phyloP scores from a whole-genome alignment of 2,888 invertebrate genomes.

The Melanargia galathea region DNA sequence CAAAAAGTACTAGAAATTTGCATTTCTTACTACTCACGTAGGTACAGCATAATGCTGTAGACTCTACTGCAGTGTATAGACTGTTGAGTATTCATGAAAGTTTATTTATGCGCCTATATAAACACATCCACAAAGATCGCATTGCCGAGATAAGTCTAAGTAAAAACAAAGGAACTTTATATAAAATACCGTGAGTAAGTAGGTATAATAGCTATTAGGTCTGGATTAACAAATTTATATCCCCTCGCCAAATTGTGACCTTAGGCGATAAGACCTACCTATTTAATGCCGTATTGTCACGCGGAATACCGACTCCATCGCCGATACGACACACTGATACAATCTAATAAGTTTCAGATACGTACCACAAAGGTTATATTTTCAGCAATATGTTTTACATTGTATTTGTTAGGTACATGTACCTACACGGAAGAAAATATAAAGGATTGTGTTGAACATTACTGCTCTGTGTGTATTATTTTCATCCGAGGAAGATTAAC shows the following conservation, averaged over 20 bases:
- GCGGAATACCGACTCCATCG: slow-evolving; percentile 25
- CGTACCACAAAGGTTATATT: neutral
- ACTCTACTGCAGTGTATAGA: too few relatives aligned
- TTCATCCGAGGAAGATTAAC: neutral
- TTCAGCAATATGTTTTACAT: neutral
- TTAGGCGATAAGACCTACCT: slow-evolving; percentile 16
- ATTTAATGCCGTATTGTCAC: slow-evolving; percentile 33
- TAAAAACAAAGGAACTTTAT: neutral
- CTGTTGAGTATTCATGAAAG: too few relatives aligned
- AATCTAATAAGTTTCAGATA: slow-evolving; percentile 13
- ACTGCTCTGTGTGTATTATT: neutral
- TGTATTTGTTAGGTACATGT: neutral
- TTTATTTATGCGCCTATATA: too few relatives aligned
- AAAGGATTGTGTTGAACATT: neutral
- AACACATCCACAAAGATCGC: too few relatives aligned
- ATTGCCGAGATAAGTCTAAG: too few relatives aligned
- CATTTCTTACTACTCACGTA: too few relatives aligned
- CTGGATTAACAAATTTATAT: slow-evolving; percentile 9
- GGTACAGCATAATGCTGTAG: too few relatives aligned
- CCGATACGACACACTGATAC: slow-evolving; percentile 24
- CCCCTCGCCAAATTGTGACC: slow-evolving; percentile 23
- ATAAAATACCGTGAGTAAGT: neutral
- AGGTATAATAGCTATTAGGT: slow-evolving; percentile 2
- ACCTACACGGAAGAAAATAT: neutral
- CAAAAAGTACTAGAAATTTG: too few relatives aligned